Evolutionary conservation across 2,888 invertebrate genomes (phyloP).

Genomic region (Phymatocera aterrima): DNA sequence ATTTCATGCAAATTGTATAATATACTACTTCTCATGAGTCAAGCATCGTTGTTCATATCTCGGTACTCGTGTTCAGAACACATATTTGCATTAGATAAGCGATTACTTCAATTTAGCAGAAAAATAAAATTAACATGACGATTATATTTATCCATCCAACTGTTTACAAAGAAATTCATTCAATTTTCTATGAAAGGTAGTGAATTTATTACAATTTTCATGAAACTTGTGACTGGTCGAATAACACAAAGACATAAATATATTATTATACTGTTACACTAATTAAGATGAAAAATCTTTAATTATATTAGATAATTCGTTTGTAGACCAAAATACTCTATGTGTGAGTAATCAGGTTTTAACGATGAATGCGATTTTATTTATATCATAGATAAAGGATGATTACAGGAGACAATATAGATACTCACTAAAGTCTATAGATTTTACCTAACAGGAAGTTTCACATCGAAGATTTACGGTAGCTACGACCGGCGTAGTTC

Average conservation of each 20-base stretch:
- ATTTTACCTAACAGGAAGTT: neutral
- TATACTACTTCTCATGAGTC: constrained; percentile 9
- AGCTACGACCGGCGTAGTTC: neutral
- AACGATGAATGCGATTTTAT: constrained; percentile 10
- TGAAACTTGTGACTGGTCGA: constrained; percentile 37
- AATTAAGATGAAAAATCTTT: constrained; percentile 29
- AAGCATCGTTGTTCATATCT: neutral
- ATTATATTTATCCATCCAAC: neutral
- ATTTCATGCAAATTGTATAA: constrained; percentile 27
- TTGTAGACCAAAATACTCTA: constrained; percentile 25
- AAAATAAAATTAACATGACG: too few species aligned
- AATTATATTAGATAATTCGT: constrained; percentile 30
- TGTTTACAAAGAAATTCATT: neutral
- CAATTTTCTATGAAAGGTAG: neutral
- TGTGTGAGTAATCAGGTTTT: constrained; percentile 15
- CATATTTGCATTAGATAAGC: neutral
- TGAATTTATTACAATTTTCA: constrained; percentile 9
- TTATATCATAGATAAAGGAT: neutral
- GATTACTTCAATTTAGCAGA: too few species aligned
- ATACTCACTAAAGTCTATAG: neutral
- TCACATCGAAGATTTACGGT: neutral
- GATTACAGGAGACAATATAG: constrained; percentile 11
- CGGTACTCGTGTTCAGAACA: neutral
- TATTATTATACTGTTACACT: constrained; percentile 31
- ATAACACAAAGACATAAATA: constrained; percentile 43